Conservation (phyloP, 1,140 invertebrate species). For the Carposina sasakii region DNA sequence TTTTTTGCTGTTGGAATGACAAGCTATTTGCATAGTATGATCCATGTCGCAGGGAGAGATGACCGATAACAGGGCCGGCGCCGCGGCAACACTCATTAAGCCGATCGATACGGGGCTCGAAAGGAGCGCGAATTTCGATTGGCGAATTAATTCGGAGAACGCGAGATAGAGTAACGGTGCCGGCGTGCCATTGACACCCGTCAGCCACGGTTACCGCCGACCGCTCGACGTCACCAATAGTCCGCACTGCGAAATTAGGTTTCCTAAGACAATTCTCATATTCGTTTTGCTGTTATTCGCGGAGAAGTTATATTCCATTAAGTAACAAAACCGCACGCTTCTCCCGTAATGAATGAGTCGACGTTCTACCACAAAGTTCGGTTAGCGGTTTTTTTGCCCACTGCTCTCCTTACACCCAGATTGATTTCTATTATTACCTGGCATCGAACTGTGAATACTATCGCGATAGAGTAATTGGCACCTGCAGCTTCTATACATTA, state of each 20-base stretch:
- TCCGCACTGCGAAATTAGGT: not conserved
- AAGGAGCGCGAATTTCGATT: slow-evolving; percentile 56
- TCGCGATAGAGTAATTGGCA: slow-evolving; percentile 49
- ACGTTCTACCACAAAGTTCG: slow-evolving; percentile 48
- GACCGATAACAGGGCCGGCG: slow-evolving; percentile 49
- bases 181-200: slow-evolving; percentile 68
- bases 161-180: slow-evolving; percentile 67
- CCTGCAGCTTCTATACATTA: slow-evolving; percentile 25
- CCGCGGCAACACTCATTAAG: slow-evolving; percentile 56
- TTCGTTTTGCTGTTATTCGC: no score
- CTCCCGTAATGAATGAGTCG: slow-evolving; percentile 52
- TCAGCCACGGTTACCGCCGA: slow-evolving; percentile 47
- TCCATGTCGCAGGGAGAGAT: slow-evolving; percentile 37
- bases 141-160: slow-evolving; percentile 67
- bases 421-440: slow-evolving; percentile 59
- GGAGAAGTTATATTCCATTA: slow-evolving; percentile 49
- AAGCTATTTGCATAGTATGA: slow-evolving; percentile 34
- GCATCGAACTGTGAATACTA: slow-evolving; percentile 42
- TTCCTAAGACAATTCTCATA: no score
- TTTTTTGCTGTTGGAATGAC: slow-evolving; percentile 38
- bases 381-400: slow-evolving; percentile 60
- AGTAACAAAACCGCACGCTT: slow-evolving; percentile 52
- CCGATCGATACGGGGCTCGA: slow-evolving; percentile 52
- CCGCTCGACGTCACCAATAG: slow-evolving; percentile 18
- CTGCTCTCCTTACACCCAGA: slow-evolving; percentile 46